Conservation (phyloP, 2,113 vertebrate genomes). For the Eublepharis macularius region DNA sequence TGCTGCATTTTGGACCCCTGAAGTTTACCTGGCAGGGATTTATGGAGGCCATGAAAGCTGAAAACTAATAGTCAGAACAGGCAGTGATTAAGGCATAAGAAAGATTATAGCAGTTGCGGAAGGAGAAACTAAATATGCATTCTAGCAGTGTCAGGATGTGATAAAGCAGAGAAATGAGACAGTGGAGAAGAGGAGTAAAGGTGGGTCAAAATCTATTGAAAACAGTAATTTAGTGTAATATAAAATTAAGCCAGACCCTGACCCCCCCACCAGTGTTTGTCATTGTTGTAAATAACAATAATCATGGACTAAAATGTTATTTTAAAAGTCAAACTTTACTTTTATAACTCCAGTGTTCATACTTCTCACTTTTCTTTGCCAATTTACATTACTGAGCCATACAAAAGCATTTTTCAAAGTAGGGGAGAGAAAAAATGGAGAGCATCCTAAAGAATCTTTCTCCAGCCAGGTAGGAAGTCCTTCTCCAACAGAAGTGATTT, state of each 20-base stretch:
- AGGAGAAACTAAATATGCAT: neutral
- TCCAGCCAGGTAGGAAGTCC: too few species aligned
- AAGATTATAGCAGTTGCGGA: neutral
- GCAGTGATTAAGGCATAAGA: neutral
- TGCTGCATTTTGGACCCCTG: neutral
- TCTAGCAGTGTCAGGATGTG: neutral
- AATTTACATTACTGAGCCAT: neutral
- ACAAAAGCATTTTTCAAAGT: neutral
- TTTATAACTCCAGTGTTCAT: neutral
- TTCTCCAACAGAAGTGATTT: too few species aligned
- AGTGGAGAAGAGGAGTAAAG: neutral
- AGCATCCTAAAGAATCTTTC: too few species aligned
- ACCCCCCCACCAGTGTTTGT: neutral
- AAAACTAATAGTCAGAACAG: slow-evolving; percentile 15
- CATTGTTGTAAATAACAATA: neutral
- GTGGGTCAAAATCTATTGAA: neutral
- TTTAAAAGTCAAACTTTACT: slow-evolving; percentile 13
- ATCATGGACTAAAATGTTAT: neutral
- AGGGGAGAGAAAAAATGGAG: neutral
- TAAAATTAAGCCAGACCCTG: neutral
- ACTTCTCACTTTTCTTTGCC: neutral
- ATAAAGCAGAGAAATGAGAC: neutral
- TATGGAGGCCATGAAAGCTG: neutral
- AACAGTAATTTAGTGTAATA: neutral
- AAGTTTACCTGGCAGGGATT: neutral